Base-by-base conservation (phyloP, 2,113 vertebrate genomes). In the Hipposideros armiger region DNA sequence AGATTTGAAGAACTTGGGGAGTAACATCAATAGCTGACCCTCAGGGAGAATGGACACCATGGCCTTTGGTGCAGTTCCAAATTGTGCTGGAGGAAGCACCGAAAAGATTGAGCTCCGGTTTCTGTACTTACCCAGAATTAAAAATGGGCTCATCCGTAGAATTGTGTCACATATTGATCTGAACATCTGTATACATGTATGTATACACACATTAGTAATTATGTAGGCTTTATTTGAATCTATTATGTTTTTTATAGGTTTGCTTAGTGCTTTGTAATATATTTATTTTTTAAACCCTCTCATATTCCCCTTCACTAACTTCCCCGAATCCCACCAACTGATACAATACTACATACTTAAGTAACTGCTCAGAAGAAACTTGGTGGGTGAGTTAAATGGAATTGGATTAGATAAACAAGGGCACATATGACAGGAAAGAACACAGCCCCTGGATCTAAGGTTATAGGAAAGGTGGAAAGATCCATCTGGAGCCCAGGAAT, bases 31-130 rank as follows among this genome's bases (percentile, higher is more conserved):
- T 54, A 45, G 22, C 36, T 50, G 73, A 42, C 2, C 14, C 5
- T 54, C 7, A 58, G 19, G 7, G 24, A 62, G n/a, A 69, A 83
- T 72, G 32, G 4, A 5, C 20, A 19, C 0, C 1, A 0, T 52
- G 9, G 17, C 0, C 7, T 64, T 58, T 4, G 8, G 14, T 52
- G 19, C 1, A 15, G 42, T 32, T 40, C 30, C 20, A 84, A 47
- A 15, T 11, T 26, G 0, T 0, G 0, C 7, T 32, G 24, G 42
- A 7, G 3, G 22, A 84, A 66, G 7, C 16, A 42, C 50, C 66
- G 20, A 19, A 62, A 58, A 52, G 4, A n/a, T 2, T 47, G 0
- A 15, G 13, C 17, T 62, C 15, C 11, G 28, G 22, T 40, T 3
- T 54, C 16, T 67, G 6, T 0, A 11, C 10, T 40, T 3, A 60